These are phyloP conservation scores for Arothron firmamentum DNA, from an alignment of 2,113 vertebrate genomes.

Conservation along the genomic window DNA sequence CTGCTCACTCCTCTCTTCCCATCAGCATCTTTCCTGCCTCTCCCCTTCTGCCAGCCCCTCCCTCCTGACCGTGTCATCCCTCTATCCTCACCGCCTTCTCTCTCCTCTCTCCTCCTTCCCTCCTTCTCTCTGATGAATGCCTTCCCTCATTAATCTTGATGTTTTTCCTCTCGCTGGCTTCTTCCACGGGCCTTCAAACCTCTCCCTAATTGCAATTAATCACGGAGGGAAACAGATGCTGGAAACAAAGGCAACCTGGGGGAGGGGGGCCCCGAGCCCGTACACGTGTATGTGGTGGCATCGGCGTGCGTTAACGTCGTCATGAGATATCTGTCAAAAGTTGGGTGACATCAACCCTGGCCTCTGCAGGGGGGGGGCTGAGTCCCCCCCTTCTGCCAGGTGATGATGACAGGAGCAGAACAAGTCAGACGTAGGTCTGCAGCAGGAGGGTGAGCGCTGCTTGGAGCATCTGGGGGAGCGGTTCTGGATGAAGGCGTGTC, in stretches of 20 bases:
- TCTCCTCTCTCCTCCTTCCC: slow-evolving; percentile 26
- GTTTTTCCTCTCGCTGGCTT: slow-evolving; percentile 91
- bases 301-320: slow-evolving; percentile 23
- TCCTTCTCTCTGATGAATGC: slow-evolving; percentile 78
- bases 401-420: no score
- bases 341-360: not conserved
- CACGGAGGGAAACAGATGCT: slow-evolving; percentile 98
- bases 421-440: no score
- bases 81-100: slow-evolving; percentile 42
- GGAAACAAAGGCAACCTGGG: slow-evolving; percentile 87
- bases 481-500: no score
- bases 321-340: slow-evolving; percentile 82
- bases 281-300: slow-evolving; percentile 53
- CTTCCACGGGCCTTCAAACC: slow-evolving; percentile 95
- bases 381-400: no score
- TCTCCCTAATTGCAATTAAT: slow-evolving; percentile 99
- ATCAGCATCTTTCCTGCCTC: not conserved
- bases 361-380: no score
- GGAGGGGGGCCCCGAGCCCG: slow-evolving; percentile 70
- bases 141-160: slow-evolving; percentile 95
- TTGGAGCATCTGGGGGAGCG: no score
- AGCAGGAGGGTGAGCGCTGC: no score
- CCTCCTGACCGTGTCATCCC: slow-evolving; percentile 9
- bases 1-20: not conserved
- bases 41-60: slow-evolving; percentile 16